Evolutionary conservation across 2,888 invertebrate genomes (phyloP), one percentile per base, ranked within the genome.

Genomic region (Brachycybe producta): DNA sequence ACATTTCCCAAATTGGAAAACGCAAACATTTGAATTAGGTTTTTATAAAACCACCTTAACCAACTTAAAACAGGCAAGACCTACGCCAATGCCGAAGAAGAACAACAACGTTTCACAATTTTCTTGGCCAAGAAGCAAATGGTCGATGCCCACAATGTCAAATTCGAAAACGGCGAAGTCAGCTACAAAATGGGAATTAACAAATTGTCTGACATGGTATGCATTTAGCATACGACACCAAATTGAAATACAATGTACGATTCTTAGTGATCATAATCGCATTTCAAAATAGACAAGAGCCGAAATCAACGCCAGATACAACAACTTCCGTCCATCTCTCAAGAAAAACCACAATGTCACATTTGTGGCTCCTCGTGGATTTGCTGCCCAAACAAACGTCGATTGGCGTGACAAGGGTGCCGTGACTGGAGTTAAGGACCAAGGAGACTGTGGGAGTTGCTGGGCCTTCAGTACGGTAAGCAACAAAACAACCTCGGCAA

Each of bases 381-480:
- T 44, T 11, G 5, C 1, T 2, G 44, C 44, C 17, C 44, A 35
- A 36, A 26, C 23, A 15, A 23, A 51, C 4, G 61, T 90, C 45
- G 90, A 92, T 70, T 92, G 92, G 92, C 77, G 88, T 62, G 63
- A 72, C 50, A 64, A 78, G 56, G 90, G 90, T 41, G 86, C 85
- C 55, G 91, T 92, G 52, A 90, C 91, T 13, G 76, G 75, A 1
- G 73, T 92, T 57, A 91, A 92, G 70, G 82, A 92, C 73, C 91
- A 92, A 75, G 86, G 82, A 62, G 78, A 78, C 62, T 90, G 90
- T 68, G 90, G 88, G 53, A 85, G 85, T 3, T 91, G 90, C 74
- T 92, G 91, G 91, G 78, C 88, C 39, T 92, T 92, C 75, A 87
- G 87, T 61, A 72, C 84, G 19, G 81, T 82, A 68, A 77, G 79